phyloP scores from a whole-genome alignment of 2,113 vertebrate species.

The Neolamprologus ventralis region DNA sequence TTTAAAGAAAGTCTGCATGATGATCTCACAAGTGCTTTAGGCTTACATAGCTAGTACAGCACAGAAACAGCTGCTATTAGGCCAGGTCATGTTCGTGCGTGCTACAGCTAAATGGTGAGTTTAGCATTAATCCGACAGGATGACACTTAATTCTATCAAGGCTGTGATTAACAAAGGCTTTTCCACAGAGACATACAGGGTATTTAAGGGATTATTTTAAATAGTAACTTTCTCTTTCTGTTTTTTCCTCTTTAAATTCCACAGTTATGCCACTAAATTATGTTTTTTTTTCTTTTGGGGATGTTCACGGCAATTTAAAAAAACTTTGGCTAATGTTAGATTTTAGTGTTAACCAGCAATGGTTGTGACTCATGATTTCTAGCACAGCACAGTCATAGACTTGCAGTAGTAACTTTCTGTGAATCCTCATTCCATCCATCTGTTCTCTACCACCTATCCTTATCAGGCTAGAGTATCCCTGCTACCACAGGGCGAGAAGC shows the following conservation, averaged over 20 bases:
- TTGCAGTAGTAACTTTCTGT: not conserved
- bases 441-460: not conserved
- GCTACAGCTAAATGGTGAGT: not conserved
- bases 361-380: not conserved
- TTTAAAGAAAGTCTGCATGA: slow-evolving; percentile 7
- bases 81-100: not conserved
- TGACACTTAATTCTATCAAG: not conserved
- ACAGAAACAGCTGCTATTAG: not conserved
- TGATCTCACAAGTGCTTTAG: not conserved
- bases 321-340: not conserved
- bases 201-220: not conserved
- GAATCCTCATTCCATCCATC: not conserved
- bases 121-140: not conserved
- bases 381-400: not conserved
- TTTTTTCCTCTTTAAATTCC: not conserved
- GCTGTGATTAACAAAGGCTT: not conserved
- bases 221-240: not conserved
- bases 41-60: not conserved
- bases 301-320: accelerated
- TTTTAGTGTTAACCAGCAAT: not conserved
- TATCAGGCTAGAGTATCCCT: not conserved
- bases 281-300: not conserved
- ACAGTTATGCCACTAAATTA: not conserved
- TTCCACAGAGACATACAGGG: not conserved
- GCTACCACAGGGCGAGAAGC: not conserved